Base-by-base conservation (phyloP, 2,797 vertebrate genomes). In the Tarsius wallacei region DNA sequence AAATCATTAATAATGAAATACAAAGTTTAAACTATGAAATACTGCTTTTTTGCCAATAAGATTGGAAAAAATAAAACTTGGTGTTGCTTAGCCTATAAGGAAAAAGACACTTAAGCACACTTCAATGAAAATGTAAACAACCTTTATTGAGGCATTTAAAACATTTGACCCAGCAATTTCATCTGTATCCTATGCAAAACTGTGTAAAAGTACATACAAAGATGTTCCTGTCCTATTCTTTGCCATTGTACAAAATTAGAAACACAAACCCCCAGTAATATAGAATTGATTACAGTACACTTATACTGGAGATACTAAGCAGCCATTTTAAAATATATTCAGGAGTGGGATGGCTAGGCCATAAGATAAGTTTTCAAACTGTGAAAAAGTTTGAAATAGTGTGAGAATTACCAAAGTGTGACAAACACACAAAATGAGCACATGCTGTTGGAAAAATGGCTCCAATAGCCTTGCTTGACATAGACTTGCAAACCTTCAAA, bases 111-210 rank as follows among this genome's bases (percentile, higher is more conserved):
- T 42, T 22, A 91, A 86, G 16, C 12, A 74, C 22, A 91, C 13
- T 36, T 81, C 16, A 74, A n/a, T 73, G 55, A 82, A 93, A 66
- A 81, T 82, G 31, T 51, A 78, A 70, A 71, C 26, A 91, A 80
- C n/a, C 36, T 66, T 68, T 31, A 47, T 31, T 73, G 17, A 83
- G 49, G 15, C 51, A 64, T 82, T 88, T 94, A 36, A 66, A 73
- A 88, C 47, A 74, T 33, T 82, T 83, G 59, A 47, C 55, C 59
- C 57, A 66, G 68, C 78, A 94, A 57, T 94, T 81, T 33, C 59
- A 89, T 28, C 13, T 93, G 12, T 47, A 55, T 24, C 19, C 77
- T 73, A 70, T 71, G 31, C 31, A 87, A 71, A 93, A 59, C 22
- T 83, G 81, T 81, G 17, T 81, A 88, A 63, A 87, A 42, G 28